Conservation (phyloP, 2,888 invertebrate species). For the Epirrhoe tristata region DNA sequence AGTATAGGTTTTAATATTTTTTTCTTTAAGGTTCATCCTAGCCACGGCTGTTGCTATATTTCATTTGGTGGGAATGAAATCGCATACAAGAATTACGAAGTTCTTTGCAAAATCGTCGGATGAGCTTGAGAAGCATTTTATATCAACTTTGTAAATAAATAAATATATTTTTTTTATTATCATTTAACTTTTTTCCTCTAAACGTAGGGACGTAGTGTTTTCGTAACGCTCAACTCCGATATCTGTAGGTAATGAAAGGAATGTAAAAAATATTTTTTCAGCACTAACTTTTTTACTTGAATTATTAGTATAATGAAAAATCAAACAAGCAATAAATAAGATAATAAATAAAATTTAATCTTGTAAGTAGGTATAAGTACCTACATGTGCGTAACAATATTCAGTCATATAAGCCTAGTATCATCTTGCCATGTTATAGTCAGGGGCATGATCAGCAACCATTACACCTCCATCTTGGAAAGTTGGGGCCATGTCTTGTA, state of each 20-base stretch:
- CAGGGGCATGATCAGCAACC: conserved; percentile 50
- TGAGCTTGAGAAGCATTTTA: conserved; percentile 14
- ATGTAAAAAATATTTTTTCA: too few relatives aligned
- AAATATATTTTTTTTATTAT: too few relatives aligned
- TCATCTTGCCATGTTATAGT: conserved; percentile 54
- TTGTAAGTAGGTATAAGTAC: not conserved
- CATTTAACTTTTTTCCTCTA: too few relatives aligned
- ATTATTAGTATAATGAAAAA: not conserved
- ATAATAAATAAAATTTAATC: not conserved
- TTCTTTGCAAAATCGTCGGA: conserved; percentile 62
- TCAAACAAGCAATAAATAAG: not conserved
- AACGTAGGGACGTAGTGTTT: too few relatives aligned
- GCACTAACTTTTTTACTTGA: too few relatives aligned
- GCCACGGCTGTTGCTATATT: conserved; percentile 74
- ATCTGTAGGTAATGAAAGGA: too few relatives aligned
- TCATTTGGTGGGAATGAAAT: conserved; percentile 72
- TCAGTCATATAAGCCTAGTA: conserved; percentile 7
- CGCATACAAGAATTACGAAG: conserved; percentile 70
- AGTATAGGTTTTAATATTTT: conserved; percentile 4
- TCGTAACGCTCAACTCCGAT: too few relatives aligned
- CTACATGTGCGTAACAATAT: not conserved
- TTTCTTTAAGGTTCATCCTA: conserved; percentile 70
- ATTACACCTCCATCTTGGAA: conserved; percentile 41
- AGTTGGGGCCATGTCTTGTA: conserved; percentile 42
- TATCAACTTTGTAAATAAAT: not conserved